phyloP scores from a whole-genome alignment of 2,888 invertebrate genomes.

The Eugnorisma glareosa region DNA sequence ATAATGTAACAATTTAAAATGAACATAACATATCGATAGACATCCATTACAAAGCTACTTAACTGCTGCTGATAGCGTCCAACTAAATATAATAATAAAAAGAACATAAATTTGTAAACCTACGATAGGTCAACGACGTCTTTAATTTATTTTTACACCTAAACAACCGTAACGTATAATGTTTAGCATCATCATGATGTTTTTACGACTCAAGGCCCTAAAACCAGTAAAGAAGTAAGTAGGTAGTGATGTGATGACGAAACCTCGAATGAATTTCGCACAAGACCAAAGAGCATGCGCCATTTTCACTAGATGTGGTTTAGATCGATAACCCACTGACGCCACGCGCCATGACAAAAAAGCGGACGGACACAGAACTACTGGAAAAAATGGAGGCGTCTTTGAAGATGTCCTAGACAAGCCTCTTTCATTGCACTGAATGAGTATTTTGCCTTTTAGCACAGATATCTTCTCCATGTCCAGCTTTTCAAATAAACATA shows the following conservation, averaged over 20 bases:
- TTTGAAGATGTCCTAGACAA: not conserved
- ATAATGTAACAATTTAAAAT: slow-evolving; percentile 15
- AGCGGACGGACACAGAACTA: not conserved
- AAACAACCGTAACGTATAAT: slow-evolving; percentile 32
- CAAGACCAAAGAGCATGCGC: slow-evolving; percentile 29
- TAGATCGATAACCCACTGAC: slow-evolving; percentile 17
- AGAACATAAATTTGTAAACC: slow-evolving; percentile 24
- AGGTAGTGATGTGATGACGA: slow-evolving; percentile 24
- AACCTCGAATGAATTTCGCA: slow-evolving; percentile 25
- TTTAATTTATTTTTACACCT: slow-evolving; percentile 32
- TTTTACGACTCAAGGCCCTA: slow-evolving; percentile 40
- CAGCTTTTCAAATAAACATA: not conserved
- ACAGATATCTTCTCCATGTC: no score
- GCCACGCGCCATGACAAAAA: slow-evolving; percentile 12
- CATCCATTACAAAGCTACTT: slow-evolving; percentile 16
- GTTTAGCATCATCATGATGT: slow-evolving; percentile 25
- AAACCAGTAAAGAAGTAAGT: slow-evolving; percentile 12
- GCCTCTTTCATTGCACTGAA: not conserved
- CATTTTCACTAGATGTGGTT: slow-evolving; percentile 41
- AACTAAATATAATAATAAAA: slow-evolving; percentile 36
- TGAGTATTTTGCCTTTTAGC: not conserved
- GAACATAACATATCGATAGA: slow-evolving; percentile 16
- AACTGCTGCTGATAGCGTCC: slow-evolving; percentile 25
- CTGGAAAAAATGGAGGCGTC: not conserved
- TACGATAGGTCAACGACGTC: slow-evolving; percentile 46